A percentile compares a stretch with the other conserved stretches of the same genome.
phyloP scores from a whole-genome alignment of 2,113 vertebrate species.

The Telmatochromis sp. region DNA sequence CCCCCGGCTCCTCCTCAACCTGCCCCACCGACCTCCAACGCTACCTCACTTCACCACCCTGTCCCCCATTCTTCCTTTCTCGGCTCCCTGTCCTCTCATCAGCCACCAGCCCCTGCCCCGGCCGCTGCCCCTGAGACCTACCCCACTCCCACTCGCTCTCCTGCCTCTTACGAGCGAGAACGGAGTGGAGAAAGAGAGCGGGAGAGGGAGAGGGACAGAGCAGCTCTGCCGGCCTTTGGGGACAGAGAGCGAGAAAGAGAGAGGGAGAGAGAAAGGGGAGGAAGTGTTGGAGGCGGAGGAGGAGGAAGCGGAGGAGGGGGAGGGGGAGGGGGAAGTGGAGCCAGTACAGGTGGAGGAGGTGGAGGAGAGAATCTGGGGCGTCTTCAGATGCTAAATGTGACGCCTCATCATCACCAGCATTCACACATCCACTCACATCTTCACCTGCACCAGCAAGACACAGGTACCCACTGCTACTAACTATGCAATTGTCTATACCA shows the following conservation, averaged over 20 bases:
- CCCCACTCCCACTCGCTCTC: conserved; percentile 74
- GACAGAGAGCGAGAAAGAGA: conserved; percentile 63
- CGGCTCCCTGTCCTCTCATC: conserved; percentile 64
- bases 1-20: conserved; percentile 68
- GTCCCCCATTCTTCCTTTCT: conserved; percentile 70
- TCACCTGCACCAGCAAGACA: conserved; percentile 98
- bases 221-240: conserved; percentile 51
- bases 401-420: conserved; percentile 98
- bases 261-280: conserved; percentile 65
- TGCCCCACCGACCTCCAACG: conserved; percentile 59
- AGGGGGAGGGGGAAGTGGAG: conserved; percentile 71
- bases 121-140: conserved; percentile 70
- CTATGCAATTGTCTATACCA: not conserved
- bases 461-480: conserved; percentile 79
- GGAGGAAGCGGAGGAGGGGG: conserved; percentile 67
- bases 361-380: conserved; percentile 89
- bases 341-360: conserved; percentile 78
- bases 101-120: conserved; percentile 68
- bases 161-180: conserved; percentile 59
- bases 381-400: conserved; percentile 98
- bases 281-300: conserved; percentile 74
- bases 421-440: conserved; percentile 99
- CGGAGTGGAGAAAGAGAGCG: conserved; percentile 65
- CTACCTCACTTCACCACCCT: conserved; percentile 61
- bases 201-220: conserved; percentile 61